Percentiles rank a stretch among this genome's conserved stretches.
Conservation (phyloP, 2,888 invertebrate genomes). For the Lasius fuliginosus region DNA sequence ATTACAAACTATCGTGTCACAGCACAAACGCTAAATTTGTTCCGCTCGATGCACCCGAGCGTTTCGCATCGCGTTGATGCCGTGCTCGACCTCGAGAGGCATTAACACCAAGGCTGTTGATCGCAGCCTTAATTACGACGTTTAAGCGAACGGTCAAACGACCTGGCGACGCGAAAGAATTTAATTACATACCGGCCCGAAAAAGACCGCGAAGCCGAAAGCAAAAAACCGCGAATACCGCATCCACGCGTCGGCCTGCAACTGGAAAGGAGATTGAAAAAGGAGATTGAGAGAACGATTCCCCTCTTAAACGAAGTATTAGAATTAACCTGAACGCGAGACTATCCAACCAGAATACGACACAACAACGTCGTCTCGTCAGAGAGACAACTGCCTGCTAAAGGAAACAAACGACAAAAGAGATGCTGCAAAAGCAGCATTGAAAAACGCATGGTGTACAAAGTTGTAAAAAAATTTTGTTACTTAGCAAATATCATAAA, state of each 20-base stretch:
- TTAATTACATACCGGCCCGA: constrained; percentile 72
- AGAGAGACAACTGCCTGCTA: not conserved
- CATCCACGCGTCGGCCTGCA: constrained; percentile 32
- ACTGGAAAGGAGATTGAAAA: constrained; percentile 59
- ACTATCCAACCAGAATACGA: constrained; percentile 39
- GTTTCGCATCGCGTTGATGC: constrained; percentile 7
- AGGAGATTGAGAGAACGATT: constrained; percentile 44
- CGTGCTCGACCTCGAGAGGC: constrained; percentile 43
- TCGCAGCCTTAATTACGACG: constrained; percentile 72
- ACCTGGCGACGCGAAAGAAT: constrained; percentile 76
- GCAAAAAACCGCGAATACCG: constrained; percentile 58
- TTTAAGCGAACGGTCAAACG: constrained; percentile 73
- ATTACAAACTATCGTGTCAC: not conserved
- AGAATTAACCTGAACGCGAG: constrained; percentile 64
- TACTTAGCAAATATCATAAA: not conserved
- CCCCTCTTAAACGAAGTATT: constrained; percentile 40
- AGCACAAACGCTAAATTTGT: not conserved
- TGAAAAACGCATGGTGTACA: not conserved
- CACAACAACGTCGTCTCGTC: constrained; percentile 40
- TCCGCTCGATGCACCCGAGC: not conserved
- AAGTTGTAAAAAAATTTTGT: constrained; percentile 4
- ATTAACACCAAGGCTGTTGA: constrained; percentile 58
- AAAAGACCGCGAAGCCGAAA: constrained; percentile 71
- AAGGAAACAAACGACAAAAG: not conserved
- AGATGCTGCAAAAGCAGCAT: not conserved